Evolutionary conservation across 2,113 vertebrate genomes (phyloP), one percentile per base, ranked within the genome.

Genomic region (Salvelinus sp.): DNA sequence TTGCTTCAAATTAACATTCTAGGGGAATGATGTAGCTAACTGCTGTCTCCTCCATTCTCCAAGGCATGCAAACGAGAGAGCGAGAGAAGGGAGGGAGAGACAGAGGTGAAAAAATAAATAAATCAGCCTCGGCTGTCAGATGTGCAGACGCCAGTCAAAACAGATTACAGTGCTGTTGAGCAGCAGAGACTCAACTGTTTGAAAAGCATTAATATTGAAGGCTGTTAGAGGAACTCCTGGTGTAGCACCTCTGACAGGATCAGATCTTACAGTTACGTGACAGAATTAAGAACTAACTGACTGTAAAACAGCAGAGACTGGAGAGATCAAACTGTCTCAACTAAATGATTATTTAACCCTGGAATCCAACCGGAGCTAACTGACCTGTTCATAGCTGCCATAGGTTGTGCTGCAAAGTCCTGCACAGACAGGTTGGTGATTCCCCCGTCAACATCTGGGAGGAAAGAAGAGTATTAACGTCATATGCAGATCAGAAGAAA

Each of bases 11-110:
- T 3, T n/a, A 47, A 68, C 66, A 54, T 54, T 54, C 4, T 18
- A 66, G 7, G 18, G 5, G 38, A n/a, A 16, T n/a, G 66, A 20
- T n/a, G 27, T 13, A 10, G 20, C 68, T 20, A 22, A n/a, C 68
- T 44, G 20, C n/a, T 20, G 18, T 44, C 38, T 9, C n/a, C 58
- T 62, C 58, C n/a, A 22, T 16, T 62, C 23, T 33, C 38, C 38
- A 3, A 71, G 69, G n/a, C 44, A 70, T 38, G 48, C 20, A 70
- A 20, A 70, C 22, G n/a, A 70, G 18, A 70, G 4, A 71, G 6
- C 23, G 69, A 58, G 13, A 72, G 47, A 44, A 33, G 54, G 54
- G 14, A 5, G 54, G 54, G 16, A 3, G 5, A 3, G 54, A 57
- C 16, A 18, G 54, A 57, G 5, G 38, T 44, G 38, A 0, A 38